Evolutionary conservation across 2,113 vertebrate species (phyloP).

Genomic region (Thinocorus orbignyianus): DNA sequence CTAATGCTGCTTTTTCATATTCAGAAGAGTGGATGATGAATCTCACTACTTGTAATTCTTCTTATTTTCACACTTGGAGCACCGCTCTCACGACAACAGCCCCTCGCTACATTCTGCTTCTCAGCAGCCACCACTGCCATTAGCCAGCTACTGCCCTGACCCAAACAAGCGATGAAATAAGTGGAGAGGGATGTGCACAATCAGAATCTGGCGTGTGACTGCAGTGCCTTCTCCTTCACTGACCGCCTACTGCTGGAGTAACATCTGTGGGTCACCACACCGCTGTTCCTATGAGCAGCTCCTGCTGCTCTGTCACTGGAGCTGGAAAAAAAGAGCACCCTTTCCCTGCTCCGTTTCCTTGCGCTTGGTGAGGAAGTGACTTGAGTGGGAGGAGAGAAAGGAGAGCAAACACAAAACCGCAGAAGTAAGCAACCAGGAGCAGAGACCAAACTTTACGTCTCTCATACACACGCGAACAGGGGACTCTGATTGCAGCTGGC

Average conservation of each 20-base stretch:
- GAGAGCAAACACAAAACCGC: background rate
- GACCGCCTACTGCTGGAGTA: background rate
- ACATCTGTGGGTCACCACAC: background rate
- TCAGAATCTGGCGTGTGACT: background rate
- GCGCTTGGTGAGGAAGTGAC: background rate
- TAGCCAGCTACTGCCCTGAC: background rate
- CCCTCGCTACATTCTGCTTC: background rate
- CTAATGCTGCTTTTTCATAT: slow-evolving; percentile 25
- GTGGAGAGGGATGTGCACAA: background rate
- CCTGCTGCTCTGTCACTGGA: background rate
- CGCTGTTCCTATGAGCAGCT: background rate
- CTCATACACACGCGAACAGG: background rate
- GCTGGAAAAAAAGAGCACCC: background rate
- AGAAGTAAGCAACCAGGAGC: background rate
- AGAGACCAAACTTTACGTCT: background rate
- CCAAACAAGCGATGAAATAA: background rate
- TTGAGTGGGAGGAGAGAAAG: slow-evolving; percentile 10
- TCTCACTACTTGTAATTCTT: background rate
- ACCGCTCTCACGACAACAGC: background rate
- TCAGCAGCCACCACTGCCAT: background rate
- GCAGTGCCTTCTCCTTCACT: background rate
- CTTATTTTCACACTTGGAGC: background rate
- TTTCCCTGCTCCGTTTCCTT: background rate
- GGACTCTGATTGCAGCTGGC: rapidly evolving
- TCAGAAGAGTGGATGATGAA: background rate